Evolutionary conservation across 2,113 vertebrate genomes (phyloP), one percentile per base, ranked within the genome.

Genomic region (Gnathonemus echidnorhynchus): DNA sequence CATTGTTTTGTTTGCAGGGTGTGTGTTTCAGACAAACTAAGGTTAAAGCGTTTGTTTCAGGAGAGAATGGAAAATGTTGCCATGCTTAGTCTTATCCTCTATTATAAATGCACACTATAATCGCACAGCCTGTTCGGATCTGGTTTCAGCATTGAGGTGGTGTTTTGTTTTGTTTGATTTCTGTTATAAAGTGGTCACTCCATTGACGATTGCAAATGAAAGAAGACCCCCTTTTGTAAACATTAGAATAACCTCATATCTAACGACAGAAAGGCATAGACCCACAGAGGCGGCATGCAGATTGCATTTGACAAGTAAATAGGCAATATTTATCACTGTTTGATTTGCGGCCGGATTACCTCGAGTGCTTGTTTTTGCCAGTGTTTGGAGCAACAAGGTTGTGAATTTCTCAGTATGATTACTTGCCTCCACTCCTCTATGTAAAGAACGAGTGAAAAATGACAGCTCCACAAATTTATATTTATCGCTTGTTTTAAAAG

Each of bases 181-280:
- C 7, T 2, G 27, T 35, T 15, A 53, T 87, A 49, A 15, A 7
- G 86, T 49, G 11, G 52, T 56, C 74, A 80, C 74, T 80, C 13
- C 35, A 80, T 80, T 80, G 74, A 77, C 15, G 1, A 31, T 77
- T 39, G 13, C 70, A 39, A 77, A 31, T 39, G 70, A n/a, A 85
- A 85, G 42, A 46, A 85, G 86, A 49, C 27, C 27, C n/a, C 27
- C 49, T 31, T 52, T 35, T 42, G 35, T 42, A 31, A 50, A 35
- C 48, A 27, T 87, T 50, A 42, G 52, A 87, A 87, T 87, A 87
- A 87, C 50, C 50, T 87, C 50, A 87, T 35, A 56, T 87, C 35
- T 35, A 35, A 88, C 4, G 10, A 56, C 17, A n/a, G 19, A 62
- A 39, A 46, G 56, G 87, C 53, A 13, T 88, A 3, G 7, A 45